phyloP scores from a whole-genome alignment of 2,113 vertebrate genomes.

The Crotalus horridus region DNA sequence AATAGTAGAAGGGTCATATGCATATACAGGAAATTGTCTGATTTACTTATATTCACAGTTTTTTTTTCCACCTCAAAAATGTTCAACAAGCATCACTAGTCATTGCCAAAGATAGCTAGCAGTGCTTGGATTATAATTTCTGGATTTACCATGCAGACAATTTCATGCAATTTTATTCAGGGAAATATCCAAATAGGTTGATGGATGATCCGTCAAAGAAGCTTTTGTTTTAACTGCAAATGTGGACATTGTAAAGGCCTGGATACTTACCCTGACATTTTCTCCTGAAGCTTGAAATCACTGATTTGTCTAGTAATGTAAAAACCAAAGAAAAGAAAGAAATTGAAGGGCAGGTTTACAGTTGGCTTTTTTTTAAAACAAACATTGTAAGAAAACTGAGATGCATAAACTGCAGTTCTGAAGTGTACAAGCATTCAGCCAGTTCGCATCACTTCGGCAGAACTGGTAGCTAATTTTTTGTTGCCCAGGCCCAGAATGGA shows the following conservation, averaged over 20 bases:
- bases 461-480: too few species aligned
- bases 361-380: not conserved
- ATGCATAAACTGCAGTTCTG: not conserved
- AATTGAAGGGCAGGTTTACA: conserved; percentile 21
- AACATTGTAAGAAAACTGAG: not conserved
- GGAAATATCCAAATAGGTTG: not conserved
- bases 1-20: conserved; percentile 14
- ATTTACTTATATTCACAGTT: conserved; percentile 42
- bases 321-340: conserved; percentile 60
- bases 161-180: not conserved
- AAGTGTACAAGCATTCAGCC: not conserved
- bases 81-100: not conserved
- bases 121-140: not conserved
- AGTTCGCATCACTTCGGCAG: too few species aligned
- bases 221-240: not conserved
- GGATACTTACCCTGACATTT: not conserved
- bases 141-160: not conserved
- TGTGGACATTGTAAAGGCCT: not conserved
- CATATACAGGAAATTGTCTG: conserved; percentile 11
- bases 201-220: not conserved
- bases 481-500: too few species aligned
- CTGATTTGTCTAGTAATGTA: conserved; percentile 56
- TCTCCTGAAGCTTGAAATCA: conserved; percentile 63
- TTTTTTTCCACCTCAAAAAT: not conserved
- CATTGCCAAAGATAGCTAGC: not conserved